A percentile compares a stretch with the other conserved stretches of the same genome.
These are phyloP conservation scores for Neocloeon triangulifer DNA, from an alignment of 1,140 invertebrate species.

Conservation along the genomic window DNA sequence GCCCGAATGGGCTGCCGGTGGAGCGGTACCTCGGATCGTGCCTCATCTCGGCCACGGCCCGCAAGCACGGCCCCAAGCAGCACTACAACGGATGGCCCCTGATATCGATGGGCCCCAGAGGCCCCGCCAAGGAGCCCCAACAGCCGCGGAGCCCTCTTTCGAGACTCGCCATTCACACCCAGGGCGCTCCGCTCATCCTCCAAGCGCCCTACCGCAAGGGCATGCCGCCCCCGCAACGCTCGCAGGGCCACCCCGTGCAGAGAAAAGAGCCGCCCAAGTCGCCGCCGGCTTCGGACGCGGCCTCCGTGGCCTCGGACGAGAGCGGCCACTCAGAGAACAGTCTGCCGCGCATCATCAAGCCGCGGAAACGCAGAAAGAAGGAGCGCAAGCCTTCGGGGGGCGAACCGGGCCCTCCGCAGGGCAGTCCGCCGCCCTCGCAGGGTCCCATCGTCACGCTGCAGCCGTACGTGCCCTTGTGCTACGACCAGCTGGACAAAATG, in stretches of 20 bases:
- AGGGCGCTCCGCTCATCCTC: conserved; percentile 50
- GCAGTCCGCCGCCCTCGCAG: conserved; percentile 13
- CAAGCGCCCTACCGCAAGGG: conserved; percentile 8
- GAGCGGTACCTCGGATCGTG: conserved; percentile 40
- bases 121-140: conserved; percentile 8
- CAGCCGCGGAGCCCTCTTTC: conserved; percentile 26
- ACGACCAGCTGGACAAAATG: conserved; percentile 11
- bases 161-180: conserved; percentile 46
- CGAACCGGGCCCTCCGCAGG: conserved; percentile 16
- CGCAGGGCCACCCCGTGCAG: conserved; percentile 10
- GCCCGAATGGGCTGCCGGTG: conserved; percentile 30
- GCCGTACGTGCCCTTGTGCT: conserved; percentile 17
- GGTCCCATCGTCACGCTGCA: conserved; percentile 15
- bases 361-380: conserved; percentile 69
- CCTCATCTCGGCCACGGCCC: conserved; percentile 25
- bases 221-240: conserved; percentile 15
- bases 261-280: conserved; percentile 9
- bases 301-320: conserved; percentile 51
- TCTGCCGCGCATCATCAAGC: conserved; percentile 68
- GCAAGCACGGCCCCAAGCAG: conserved; percentile 17
- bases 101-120: conserved; percentile 1
- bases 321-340: conserved; percentile 51
- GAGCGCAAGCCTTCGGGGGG: conserved; percentile 39
- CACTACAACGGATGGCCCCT: conserved; percentile 11
- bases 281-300: conserved; percentile 20